phyloP scores from a whole-genome alignment of 1,140 invertebrate genomes.

The Drosophila pallidifrons region DNA sequence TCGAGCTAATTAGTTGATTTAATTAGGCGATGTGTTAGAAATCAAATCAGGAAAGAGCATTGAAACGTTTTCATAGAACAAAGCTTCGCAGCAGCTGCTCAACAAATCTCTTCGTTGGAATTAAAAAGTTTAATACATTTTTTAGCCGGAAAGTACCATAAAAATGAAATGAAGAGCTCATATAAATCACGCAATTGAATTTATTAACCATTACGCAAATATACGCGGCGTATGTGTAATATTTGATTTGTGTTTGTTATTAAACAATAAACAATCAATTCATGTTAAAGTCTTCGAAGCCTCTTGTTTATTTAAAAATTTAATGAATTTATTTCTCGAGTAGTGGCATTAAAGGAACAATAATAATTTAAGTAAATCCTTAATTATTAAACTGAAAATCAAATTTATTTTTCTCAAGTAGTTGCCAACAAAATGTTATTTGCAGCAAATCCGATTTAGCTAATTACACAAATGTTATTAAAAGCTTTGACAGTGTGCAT shows the following conservation, averaged over 20 bases:
- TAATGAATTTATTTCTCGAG: not conserved
- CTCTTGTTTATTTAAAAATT: not conserved
- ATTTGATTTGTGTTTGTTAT: conserved; percentile 16
- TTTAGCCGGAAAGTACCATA: conserved; percentile 6
- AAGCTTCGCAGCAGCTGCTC: conserved; percentile 22
- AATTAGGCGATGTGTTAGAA: not conserved
- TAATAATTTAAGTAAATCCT: not conserved
- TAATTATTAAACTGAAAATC: too few species aligned
- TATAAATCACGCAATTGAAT: conserved; percentile 29
- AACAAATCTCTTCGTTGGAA: conserved; percentile 16
- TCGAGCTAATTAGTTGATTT: conserved; percentile 4
- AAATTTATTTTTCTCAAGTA: too few species aligned
- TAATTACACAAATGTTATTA: not conserved
- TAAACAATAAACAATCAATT: conserved; percentile 4
- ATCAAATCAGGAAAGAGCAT: conserved; percentile 7
- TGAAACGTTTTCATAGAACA: conserved; percentile 20
- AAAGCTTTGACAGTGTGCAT: not conserved
- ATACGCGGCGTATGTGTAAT: conserved; percentile 17
- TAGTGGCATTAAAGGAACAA: not conserved
- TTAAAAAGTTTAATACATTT: conserved; percentile 4
- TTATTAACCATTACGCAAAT: conserved; percentile 31
- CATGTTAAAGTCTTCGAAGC: not conserved
- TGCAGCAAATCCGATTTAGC: not conserved
- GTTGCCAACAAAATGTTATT: not conserved
- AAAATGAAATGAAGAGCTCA: conserved; percentile 3